Conservation (phyloP, 2,888 invertebrate genomes). For the Chesias legatella region DNA sequence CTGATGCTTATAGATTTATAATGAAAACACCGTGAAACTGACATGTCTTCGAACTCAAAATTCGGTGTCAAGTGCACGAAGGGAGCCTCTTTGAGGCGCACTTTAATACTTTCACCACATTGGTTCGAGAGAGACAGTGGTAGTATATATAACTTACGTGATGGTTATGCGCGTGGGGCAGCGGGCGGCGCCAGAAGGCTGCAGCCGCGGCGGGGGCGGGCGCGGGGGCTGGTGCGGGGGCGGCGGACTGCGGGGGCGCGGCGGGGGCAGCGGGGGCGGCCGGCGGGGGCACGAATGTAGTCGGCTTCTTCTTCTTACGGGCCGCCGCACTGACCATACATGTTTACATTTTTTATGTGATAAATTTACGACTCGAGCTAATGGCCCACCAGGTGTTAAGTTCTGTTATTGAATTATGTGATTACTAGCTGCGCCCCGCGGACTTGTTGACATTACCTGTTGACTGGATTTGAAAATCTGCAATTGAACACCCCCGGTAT, state of each 20-base stretch:
- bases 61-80: too few species aligned
- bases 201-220: constrained; percentile 85
- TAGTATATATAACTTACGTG: constrained; percentile 40
- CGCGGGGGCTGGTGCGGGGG: constrained; percentile 87
- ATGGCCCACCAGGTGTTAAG: too few species aligned
- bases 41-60: too few species aligned
- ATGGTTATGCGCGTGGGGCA: constrained; percentile 79
- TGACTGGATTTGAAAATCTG: constrained; percentile 88
- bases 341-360: too few species aligned
- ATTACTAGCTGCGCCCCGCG: too few species aligned
- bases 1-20: too few species aligned
- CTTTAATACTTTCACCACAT: too few species aligned
- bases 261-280: constrained; percentile 88
- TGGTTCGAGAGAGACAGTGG: not conserved
- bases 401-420: too few species aligned
- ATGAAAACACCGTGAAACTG: too few species aligned
- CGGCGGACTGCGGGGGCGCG: constrained; percentile 76
- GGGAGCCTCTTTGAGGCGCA: too few species aligned
- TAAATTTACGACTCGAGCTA: too few species aligned
- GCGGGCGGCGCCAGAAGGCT: constrained; percentile 88
- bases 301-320: constrained; percentile 94
- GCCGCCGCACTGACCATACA: constrained; percentile 79
- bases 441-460: too few species aligned
- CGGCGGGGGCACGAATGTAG: constrained; percentile 90
- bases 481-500: constrained; percentile 95